Conservation (phyloP, 1,140 invertebrate genomes). For the Platyscapa corneri region DNA sequence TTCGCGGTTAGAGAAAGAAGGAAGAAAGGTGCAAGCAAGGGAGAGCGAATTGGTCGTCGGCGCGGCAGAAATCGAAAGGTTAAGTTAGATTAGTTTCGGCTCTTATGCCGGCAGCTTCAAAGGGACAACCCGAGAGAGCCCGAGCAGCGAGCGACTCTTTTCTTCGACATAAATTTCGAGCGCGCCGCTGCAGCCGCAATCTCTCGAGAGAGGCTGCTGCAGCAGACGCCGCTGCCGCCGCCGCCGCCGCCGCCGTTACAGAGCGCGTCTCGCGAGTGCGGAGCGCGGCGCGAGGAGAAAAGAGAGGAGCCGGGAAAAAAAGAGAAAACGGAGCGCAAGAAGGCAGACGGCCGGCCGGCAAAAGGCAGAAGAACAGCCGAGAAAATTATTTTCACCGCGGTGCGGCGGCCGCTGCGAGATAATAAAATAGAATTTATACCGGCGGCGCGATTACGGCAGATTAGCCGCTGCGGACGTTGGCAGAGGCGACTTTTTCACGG, state of each 20-base stretch:
- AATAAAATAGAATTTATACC: slow-evolving; percentile 54
- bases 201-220: neutral
- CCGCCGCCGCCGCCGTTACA: neutral
- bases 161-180: slow-evolving; percentile 53
- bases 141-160: slow-evolving; percentile 42
- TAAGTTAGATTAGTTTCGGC: slow-evolving; percentile 56
- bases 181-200: slow-evolving; percentile 35
- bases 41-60: neutral
- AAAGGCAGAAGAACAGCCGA: slow-evolving; percentile 7
- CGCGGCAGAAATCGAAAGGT: slow-evolving; percentile 52
- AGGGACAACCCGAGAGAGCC: slow-evolving; percentile 36
- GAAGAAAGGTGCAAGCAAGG: neutral
- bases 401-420: slow-evolving; percentile 31
- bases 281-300: neutral
- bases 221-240: neutral
- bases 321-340: neutral
- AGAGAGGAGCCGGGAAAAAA: neutral
- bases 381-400: slow-evolving; percentile 50
- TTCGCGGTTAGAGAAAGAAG: slow-evolving; percentile 12
- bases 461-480: neutral
- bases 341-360: neutral
- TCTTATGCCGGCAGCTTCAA: slow-evolving; percentile 55
- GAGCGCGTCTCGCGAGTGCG: slow-evolving; percentile 9
- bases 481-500: too few species aligned
- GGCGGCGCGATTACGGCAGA: slow-evolving; percentile 45